Base-by-base conservation (phyloP, 2,888 invertebrate species). In the Iselma pallidipennis region DNA sequence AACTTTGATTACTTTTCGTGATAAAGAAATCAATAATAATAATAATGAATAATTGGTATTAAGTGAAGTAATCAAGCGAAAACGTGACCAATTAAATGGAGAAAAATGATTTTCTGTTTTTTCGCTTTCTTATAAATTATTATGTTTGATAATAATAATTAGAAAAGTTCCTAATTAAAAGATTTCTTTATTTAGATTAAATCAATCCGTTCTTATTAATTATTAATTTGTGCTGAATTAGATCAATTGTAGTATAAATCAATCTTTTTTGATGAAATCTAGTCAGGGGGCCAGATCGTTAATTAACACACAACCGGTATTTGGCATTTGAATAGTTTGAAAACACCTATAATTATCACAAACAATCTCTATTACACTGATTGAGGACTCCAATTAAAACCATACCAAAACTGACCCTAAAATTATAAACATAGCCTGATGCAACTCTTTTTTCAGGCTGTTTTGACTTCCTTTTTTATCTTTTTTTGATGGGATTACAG, bases 151-250 rank as follows among this genome's bases (percentile, higher is more conserved):
- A n/a, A n/a, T n/a, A n/a, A n/a, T n/a, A n/a, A n/a, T n/a, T n/a
- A n/a, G n/a, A n/a, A n/a, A n/a, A n/a, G n/a, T n/a, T n/a, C n/a
- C n/a, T n/a, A n/a, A n/a, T n/a, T n/a, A n/a, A n/a, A n/a, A n/a
- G n/a, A n/a, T n/a, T n/a, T n/a, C n/a, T n/a, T n/a, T n/a, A n/a
- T n/a, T n/a, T n/a, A n/a, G n/a, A n/a, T n/a, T 48, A 48, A 16
- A 2, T 45, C 25, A 6, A 33, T 54, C 52, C 33, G 21, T 19
- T 9, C 49, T 54, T 59, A 59, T 59, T 59, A 59, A 59, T 59
- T 49, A 59, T 54, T 59, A 59, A 59, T 59, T 59, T 59, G 59
- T 55, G n/a, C n/a, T 59, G 52, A 59, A 59, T 59, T 54, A 59
- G 55, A 59, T 54, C 59, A 59, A 50, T 49, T 55, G 52, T 49